Base-by-base conservation (phyloP, 2,888 invertebrate species). In the Syrphus vitripennis region DNA sequence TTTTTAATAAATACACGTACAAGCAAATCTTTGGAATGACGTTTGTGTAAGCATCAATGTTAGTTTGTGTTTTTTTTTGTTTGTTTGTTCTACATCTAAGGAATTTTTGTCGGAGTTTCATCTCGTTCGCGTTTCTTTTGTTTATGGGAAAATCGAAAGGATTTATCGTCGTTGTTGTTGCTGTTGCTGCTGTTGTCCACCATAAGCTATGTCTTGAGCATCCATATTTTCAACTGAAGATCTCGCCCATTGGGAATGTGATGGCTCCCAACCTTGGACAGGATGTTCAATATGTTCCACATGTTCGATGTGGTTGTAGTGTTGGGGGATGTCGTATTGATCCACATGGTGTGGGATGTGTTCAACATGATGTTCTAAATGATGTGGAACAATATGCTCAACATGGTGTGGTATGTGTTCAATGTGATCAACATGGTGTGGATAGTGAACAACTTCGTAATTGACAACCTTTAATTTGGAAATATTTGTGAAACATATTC, bases 391-490 rank as follows among this genome's bases (percentile, higher is more conserved):
- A 79, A 90, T 88, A 76, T 91, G 91, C 19, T 91, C 91, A 31
- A 90, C 89, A 81, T 91, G 93, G 79, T 91, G 92, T 2, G 91
- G 91, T 19, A 91, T 3, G 24, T 80, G 76, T 21, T 84, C 83
- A 78, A 91, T 89, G 70, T 92, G 91, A 16, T 91, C 91, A 0
- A 91, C 89, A 86, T 91, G 91, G 76, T 89, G 83, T 37, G 96
- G 96, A 90, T 96, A 96, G 92, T 97, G 97, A 88, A 97, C 95
- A 63, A 97, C 96, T 93, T 97, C 97, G 90, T 97, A 97, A 93
- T 97, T 97, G 88, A 97, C 95, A 89, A 96, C 93, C 93, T 93
- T 69, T n/a, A 75, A 82, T 21, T 21, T 14, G 21, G 2, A 10
- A 21, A 3, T 19, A 14, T 5, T 3, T 7, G 0, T 59, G 3